Percentiles rank a stretch among this genome's conserved stretches.
These are phyloP conservation scores for Chloromyia formosa DNA, from an alignment of 2,888 invertebrate species.

Conservation along the genomic window DNA sequence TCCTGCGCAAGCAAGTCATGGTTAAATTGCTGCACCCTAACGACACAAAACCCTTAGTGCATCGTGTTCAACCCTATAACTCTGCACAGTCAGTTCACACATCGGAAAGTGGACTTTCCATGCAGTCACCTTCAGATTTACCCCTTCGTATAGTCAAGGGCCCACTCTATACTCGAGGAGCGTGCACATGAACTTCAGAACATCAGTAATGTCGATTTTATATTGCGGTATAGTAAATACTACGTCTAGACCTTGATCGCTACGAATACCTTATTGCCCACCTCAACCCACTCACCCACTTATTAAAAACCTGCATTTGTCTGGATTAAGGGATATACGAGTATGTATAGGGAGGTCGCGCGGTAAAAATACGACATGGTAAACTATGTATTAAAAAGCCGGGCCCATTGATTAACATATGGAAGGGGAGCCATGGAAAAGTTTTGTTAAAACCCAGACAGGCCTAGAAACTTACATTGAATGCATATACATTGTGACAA, in stretches of 20 bases:
- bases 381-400: background rate
- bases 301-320: background rate
- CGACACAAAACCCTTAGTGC: background rate
- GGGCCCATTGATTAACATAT: background rate
- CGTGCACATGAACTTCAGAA: conserved; percentile 30
- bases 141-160: background rate
- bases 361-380: background rate
- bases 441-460: background rate
- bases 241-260: conserved; percentile 37
- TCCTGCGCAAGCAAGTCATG: conserved; percentile 20
- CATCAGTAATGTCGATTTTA: conserved; percentile 32
- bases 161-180: background rate
- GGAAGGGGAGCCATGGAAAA: background rate
- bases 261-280: conserved; percentile 33
- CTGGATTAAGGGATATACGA: background rate
- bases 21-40: background rate
- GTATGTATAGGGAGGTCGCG: background rate
- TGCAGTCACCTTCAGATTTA: conserved; percentile 13
- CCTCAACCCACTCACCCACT: conserved; percentile 36
- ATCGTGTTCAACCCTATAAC: background rate
- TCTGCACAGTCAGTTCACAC: background rate
- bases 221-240: conserved; percentile 25
- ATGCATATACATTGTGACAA: too few relatives aligned
- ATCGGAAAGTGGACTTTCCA: background rate
- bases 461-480: background rate